Conservation (phyloP, 2,888 invertebrate genomes). For the Leptarthrus brevirostris region DNA sequence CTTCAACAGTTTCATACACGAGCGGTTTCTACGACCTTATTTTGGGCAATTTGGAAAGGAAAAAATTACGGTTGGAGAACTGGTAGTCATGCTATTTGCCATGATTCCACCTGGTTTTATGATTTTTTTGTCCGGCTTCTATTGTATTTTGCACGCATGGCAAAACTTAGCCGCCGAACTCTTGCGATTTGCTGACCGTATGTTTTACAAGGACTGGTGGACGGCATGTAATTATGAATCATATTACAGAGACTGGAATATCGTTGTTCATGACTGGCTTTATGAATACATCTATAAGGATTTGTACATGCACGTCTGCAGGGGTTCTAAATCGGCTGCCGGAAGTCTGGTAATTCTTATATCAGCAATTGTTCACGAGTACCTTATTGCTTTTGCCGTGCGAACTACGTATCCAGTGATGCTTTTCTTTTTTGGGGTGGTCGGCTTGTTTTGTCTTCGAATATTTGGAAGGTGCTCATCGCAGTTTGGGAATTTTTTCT, state of each 20-base stretch:
- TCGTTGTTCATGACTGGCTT: conserved; percentile 94
- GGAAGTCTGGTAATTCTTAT: conserved; percentile 78
- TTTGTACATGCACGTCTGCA: conserved; percentile 67
- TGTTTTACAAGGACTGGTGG: conserved; percentile 96
- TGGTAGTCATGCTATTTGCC: conserved; percentile 75
- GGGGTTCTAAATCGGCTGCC: conserved; percentile 68
- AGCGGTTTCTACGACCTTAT: conserved; percentile 78
- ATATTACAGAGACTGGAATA: conserved; percentile 95
- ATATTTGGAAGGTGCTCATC: conserved; percentile 68
- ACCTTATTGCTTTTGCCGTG: conserved; percentile 81
- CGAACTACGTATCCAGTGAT: conserved; percentile 91
- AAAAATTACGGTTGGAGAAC: conserved; percentile 59
- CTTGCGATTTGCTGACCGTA: conserved; percentile 85
- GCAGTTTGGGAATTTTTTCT: conserved; percentile 78
- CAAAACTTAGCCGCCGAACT: conserved; percentile 92
- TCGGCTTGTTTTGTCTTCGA: conserved; percentile 73
- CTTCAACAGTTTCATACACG: conserved; percentile 83
- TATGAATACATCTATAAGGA: conserved; percentile 90
- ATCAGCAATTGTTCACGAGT: conserved; percentile 90
- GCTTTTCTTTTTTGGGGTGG: conserved; percentile 79
- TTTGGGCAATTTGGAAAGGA: conserved; percentile 66
- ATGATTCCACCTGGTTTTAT: conserved; percentile 81
- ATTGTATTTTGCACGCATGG: conserved; percentile 90
- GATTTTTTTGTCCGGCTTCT: conserved; percentile 81
- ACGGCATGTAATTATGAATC: conserved; percentile 82